A percentile compares a stretch with the other conserved stretches of the same genome.
Evolutionary conservation across 2,113 vertebrate genomes (phyloP).

Genomic region (Chaetops frenatus): DNA sequence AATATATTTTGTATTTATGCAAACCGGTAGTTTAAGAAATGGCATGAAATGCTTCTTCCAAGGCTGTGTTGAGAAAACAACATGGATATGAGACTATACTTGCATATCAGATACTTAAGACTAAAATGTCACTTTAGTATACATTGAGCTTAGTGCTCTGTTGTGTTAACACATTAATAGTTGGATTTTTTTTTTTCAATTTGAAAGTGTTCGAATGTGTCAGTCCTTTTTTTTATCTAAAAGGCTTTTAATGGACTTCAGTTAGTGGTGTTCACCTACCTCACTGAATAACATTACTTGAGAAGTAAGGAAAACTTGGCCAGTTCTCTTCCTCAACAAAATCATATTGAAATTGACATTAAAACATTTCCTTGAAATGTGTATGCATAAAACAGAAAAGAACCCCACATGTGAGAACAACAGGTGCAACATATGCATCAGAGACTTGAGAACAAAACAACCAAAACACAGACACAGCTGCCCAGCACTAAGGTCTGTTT

Average conservation of each 20-base stretch:
- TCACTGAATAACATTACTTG: not conserved
- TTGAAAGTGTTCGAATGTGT: not conserved
- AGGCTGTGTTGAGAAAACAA: not conserved
- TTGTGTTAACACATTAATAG: not conserved
- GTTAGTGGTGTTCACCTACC: not conserved
- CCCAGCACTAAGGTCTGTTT: not conserved
- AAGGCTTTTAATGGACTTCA: not conserved
- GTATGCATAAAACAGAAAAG: not conserved
- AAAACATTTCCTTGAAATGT: not conserved
- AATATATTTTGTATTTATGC: not conserved
- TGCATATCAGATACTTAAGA: not conserved
- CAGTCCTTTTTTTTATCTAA: not conserved
- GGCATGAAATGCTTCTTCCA: not conserved
- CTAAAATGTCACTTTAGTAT: not conserved
- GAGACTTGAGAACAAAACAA: not conserved
- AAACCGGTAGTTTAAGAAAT: not conserved
- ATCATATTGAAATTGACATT: not conserved
- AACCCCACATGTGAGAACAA: not conserved
- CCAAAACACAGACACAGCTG: fast-evolving
- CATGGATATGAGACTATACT: not conserved
- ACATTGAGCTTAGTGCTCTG: not conserved
- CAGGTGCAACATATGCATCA: not conserved
- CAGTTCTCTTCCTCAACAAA: not conserved
- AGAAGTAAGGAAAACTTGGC: not conserved
- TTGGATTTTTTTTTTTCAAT: not conserved